Base-by-base conservation (phyloP, 2,797 vertebrate species). In the Huso huso region DNA sequence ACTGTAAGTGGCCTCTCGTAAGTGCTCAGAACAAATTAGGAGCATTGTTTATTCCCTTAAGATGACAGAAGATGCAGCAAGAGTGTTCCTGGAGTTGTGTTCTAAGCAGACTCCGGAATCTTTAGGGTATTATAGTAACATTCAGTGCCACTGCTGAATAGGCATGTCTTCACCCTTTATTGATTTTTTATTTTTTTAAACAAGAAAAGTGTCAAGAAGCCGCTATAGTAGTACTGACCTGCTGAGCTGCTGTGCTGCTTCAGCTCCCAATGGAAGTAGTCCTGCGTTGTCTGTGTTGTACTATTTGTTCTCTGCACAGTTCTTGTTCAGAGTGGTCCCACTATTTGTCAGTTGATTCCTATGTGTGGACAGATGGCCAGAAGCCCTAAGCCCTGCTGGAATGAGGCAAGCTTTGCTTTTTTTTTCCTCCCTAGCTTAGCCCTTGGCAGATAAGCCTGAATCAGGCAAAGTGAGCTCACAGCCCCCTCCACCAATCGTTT, bases 291-390 rank as follows among this genome's bases (percentile, higher is more conserved):
- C 65, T 80, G 77, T 83, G 68, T 65, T 15, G 69, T 66, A 72
- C 68, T 74, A 71, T 73, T 60, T 66, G 64, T 72, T 61, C 66
- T 63, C 71, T 51, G 69, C 3, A 51, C 62, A 52, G 60, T 66
- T 48, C 70, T 62, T 48, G 69, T 60, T 67, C 69, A 73, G 76
- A 72, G 69, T 80, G 79, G 82, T 76, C 79, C 81, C 84, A 83
- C 70, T 86, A 86, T 82, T 87, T 91, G 80, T 88, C 82, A 84
- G 81, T 83, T 84, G 82, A 76, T 81, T 86, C 82, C 84, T 77
- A 81, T 74, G 76, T 86, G 75, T 85, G 89, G 88, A 88, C 92
- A 91, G 91, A 93, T 90, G 92, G 93, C 88, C 84, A 82, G 81
- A 73, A 92, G 88, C 88, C 87, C 88, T 82, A 78, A 88, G 86